These are phyloP conservation scores for Platycheirus albimanus DNA, from an alignment of 2,888 invertebrate species.

Conservation along the genomic window DNA sequence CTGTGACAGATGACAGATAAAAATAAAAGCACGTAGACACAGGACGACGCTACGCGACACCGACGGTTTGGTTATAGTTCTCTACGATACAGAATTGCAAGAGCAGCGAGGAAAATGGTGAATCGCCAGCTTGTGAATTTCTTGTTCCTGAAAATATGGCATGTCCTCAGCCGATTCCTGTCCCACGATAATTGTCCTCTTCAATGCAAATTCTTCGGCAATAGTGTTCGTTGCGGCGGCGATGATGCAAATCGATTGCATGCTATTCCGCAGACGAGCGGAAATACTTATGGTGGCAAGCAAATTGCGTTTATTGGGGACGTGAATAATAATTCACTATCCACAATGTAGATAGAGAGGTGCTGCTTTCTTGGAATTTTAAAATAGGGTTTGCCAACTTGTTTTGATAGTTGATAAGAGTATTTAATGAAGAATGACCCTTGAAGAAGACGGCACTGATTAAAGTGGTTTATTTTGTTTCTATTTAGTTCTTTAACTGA, in stretches of 20 bases:
- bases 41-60: no score
- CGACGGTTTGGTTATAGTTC: no score
- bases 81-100: slow-evolving; percentile 18
- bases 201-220: neutral
- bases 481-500: no score
- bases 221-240: slow-evolving; percentile 19
- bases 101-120: neutral
- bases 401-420: slow-evolving; percentile 26
- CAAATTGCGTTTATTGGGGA: slow-evolving; percentile 46
- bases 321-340: slow-evolving; percentile 14
- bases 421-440: slow-evolving; percentile 42
- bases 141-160: slow-evolving; percentile 9
- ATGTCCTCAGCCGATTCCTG: slow-evolving; percentile 8
- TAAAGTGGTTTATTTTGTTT: no score
- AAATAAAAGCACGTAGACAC: slow-evolving; percentile 1
- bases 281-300: slow-evolving; percentile 55
- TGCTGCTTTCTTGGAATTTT: neutral
- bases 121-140: slow-evolving; percentile 16
- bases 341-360: neutral
- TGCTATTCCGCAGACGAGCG: slow-evolving; percentile 59
- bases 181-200: slow-evolving; percentile 43
- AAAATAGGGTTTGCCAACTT: slow-evolving; percentile 5
- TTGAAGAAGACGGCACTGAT: neutral
- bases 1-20: slow-evolving; percentile 30
- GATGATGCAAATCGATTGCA: slow-evolving; percentile 60